A percentile compares a stretch with the other conserved stretches of the same genome.
Evolutionary conservation across 2,113 vertebrate genomes (phyloP).

Genomic region (Chitala chitala): DNA sequence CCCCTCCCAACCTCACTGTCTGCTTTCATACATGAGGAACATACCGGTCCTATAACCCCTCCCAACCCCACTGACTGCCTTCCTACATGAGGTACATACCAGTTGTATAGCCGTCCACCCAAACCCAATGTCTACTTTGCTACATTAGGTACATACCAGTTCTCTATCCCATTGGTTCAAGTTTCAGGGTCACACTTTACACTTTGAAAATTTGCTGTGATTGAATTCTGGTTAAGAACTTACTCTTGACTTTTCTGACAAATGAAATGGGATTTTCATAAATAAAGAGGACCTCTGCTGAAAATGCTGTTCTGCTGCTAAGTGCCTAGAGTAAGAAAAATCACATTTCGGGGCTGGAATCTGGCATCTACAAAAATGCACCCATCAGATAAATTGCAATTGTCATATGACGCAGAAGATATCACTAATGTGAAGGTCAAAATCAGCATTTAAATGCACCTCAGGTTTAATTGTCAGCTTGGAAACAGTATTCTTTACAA

Average conservation of each 20-base stretch:
- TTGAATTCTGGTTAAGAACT: slow-evolving; percentile 1
- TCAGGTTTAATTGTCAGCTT: too few relatives aligned
- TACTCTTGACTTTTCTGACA: slow-evolving; percentile 1
- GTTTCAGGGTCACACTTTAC: background rate
- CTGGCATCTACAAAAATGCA: background rate
- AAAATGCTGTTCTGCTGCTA: background rate
- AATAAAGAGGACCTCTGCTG: background rate
- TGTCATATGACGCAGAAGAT: too few relatives aligned
- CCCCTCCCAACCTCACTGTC: too few relatives aligned
- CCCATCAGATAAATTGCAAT: too few relatives aligned
- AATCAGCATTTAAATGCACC: too few relatives aligned
- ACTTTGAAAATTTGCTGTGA: background rate
- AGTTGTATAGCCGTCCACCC: too few relatives aligned
- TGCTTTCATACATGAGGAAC: too few relatives aligned
- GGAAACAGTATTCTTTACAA: too few relatives aligned
- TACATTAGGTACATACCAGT: too few relatives aligned
- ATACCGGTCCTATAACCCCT: too few relatives aligned
- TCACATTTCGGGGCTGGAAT: background rate
- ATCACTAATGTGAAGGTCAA: too few relatives aligned
- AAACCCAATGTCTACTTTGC: background rate
- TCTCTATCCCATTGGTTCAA: background rate
- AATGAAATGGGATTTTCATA: slow-evolving; percentile 2
- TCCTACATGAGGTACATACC: background rate
- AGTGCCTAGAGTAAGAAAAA: background rate
- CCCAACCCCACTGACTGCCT: background rate